These are phyloP conservation scores for Eulemur rubriventer DNA, from an alignment of 2,797 vertebrate species.

Conservation along the genomic window DNA sequence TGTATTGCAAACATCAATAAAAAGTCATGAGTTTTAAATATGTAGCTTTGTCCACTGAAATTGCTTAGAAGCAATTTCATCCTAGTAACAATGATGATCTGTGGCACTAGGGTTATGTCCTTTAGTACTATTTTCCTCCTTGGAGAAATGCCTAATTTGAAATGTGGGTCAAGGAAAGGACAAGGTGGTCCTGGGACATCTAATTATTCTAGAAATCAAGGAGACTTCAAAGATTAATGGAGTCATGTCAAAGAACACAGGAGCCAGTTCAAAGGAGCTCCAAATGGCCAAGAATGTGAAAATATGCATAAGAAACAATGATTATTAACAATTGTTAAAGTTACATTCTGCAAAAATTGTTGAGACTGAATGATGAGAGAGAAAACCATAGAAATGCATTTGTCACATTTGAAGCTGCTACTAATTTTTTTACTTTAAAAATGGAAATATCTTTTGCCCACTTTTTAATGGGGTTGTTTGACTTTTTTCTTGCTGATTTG, in stretches of 20 bases:
- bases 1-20: slow-evolving; percentile 1
- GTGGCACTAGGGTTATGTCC: background rate
- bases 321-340: slow-evolving; percentile 10
- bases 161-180: slow-evolving; percentile 46
- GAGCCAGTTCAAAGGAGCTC: background rate
- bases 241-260: slow-evolving; percentile 12
- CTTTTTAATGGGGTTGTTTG: too few relatives aligned
- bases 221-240: slow-evolving; percentile 37
- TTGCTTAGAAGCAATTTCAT: slow-evolving; percentile 19
- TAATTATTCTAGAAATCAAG: slow-evolving; percentile 46
- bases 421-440: slow-evolving; percentile 39
- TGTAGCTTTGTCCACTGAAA: background rate
- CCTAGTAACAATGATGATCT: background rate
- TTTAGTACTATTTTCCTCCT: background rate
- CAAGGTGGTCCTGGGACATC: background rate
- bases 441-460: background rate
- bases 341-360: background rate
- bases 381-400: background rate
- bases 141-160: slow-evolving; percentile 13
- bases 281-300: slow-evolving; percentile 15
- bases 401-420: background rate
- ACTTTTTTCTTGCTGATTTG: too few relatives aligned
- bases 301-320: background rate
- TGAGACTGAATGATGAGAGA: background rate
- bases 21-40: slow-evolving; percentile 18